Evolutionary conservation across 1,140 invertebrate genomes (phyloP), one percentile per base, ranked within the genome.

Genomic region (Piezodorus guildinii): DNA sequence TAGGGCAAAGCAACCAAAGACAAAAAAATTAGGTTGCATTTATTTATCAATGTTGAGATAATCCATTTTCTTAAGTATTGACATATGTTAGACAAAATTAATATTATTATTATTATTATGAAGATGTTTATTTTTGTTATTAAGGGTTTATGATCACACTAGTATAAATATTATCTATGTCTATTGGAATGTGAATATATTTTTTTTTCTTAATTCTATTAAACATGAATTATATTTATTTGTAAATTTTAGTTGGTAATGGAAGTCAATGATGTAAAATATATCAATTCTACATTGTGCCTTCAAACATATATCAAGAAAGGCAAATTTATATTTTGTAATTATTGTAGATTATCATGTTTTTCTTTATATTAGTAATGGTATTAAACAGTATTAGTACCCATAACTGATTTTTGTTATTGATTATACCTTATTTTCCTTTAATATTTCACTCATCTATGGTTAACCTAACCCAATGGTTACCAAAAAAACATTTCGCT

Each of bases 101-200:
- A 39, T 39, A 39, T 21, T 23, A 25, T 56, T 23, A 56, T 23
- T 56, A 23, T 56, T 56, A 56, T 56, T 56, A 56, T 56, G 17
- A 25, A 56, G 52, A 56, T 56, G 52, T 56, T 56, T 56, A 56
- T 56, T 56, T 56, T 56, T 56, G 52, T 56, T 56, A 56, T 56
- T 23, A 23, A 56, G 52, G 52, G 52, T 56, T 56, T 23, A 56
- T 23, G 34, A 39, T 56, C 23, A 56, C 23, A 23, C n/a, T 49
- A 23, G 19, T 56, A 56, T 56, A 16, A 56, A 16, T 56, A 23
- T 56, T 23, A 56, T 56, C 23, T 23, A 23, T 25, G 23, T 23
- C 17, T 21, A 56, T 56, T 56, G 52, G 23, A 56, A 56, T 56
- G 52, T 56, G 52, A 56, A 21, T 25, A 56, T 56, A 23, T 25